Evolutionary conservation across 2,113 vertebrate genomes (phyloP).

Genomic region (Pitta sordida): DNA sequence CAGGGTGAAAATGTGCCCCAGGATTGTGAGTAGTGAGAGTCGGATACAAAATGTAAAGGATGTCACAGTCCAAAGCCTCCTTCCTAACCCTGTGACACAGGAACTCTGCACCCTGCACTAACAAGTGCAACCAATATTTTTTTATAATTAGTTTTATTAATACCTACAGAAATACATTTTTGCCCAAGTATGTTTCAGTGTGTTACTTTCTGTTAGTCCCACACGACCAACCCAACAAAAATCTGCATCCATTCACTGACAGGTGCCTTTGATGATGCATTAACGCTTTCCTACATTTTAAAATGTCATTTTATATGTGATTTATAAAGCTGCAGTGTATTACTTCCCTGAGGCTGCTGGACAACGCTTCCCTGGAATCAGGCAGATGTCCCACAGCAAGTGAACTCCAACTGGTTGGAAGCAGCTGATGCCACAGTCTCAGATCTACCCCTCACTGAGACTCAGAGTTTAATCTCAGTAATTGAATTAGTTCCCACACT

Average conservation of each 20-base stretch:
- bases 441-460: neutral
- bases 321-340: neutral
- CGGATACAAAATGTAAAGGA: neutral
- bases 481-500: neutral
- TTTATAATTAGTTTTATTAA: neutral
- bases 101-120: neutral
- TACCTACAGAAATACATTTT: neutral
- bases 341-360: neutral
- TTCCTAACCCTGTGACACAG: neutral
- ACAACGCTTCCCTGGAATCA: neutral
- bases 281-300: neutral
- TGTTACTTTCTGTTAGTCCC: neutral
- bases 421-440: neutral
- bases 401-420: neutral
- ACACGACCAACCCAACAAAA: neutral
- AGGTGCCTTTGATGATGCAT: neutral
- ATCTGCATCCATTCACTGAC: neutral
- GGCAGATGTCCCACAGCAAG: neutral
- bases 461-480: neutral
- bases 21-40: neutral
- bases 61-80: neutral
- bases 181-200: neutral
- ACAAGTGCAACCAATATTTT: neutral
- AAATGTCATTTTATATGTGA: neutral
- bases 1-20: neutral